Percentiles rank a stretch among this genome's conserved stretches.
These are phyloP conservation scores for Stegodyphus dumicola DNA, from an alignment of 1,140 invertebrate species.

Conservation along the genomic window DNA sequence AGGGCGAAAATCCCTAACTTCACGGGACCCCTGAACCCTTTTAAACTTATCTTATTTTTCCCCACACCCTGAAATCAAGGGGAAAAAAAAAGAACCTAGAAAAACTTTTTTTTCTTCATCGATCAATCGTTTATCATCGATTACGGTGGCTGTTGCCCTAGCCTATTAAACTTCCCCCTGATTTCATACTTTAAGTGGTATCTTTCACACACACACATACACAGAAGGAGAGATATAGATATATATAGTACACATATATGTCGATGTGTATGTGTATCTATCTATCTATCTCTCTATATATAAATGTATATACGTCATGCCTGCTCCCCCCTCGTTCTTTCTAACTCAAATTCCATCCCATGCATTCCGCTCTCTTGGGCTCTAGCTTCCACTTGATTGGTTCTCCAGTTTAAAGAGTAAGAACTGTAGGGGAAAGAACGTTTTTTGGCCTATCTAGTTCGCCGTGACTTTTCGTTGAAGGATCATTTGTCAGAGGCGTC, in stretches of 20 bases:
- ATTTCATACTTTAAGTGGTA: conserved; percentile 61
- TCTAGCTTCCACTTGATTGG: conserved; percentile 58
- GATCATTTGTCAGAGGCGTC: conserved; percentile 57
- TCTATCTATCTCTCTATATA: background rate
- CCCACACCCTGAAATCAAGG: background rate
- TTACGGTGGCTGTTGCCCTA: conserved; percentile 53
- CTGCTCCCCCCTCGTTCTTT: conserved; percentile 8
- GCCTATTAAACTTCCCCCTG: conserved; percentile 60
- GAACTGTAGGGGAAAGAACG: conserved; percentile 16
- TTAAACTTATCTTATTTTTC: conserved; percentile 47
- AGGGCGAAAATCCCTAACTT: conserved; percentile 47
- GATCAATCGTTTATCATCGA: conserved; percentile 60
- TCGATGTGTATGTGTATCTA: conserved; percentile 19
- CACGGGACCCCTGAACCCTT: conserved; percentile 29
- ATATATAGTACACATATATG: conserved; percentile 45
- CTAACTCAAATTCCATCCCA: conserved; percentile 45
- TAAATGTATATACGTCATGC: conserved; percentile 2
- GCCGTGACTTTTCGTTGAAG: conserved; percentile 56
- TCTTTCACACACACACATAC: conserved; percentile 18
- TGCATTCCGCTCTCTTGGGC: conserved; percentile 44
- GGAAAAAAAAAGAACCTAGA: background rate
- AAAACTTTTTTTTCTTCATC: conserved; percentile 43
- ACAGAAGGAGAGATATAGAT: conserved; percentile 1
- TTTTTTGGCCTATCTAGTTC: conserved; percentile 60
- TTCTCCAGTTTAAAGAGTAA: conserved; percentile 57